A percentile compares a stretch with the other conserved stretches of the same genome.
Conservation (phyloP, 2,797 vertebrate species). For the Mormyrops boulengeri region DNA sequence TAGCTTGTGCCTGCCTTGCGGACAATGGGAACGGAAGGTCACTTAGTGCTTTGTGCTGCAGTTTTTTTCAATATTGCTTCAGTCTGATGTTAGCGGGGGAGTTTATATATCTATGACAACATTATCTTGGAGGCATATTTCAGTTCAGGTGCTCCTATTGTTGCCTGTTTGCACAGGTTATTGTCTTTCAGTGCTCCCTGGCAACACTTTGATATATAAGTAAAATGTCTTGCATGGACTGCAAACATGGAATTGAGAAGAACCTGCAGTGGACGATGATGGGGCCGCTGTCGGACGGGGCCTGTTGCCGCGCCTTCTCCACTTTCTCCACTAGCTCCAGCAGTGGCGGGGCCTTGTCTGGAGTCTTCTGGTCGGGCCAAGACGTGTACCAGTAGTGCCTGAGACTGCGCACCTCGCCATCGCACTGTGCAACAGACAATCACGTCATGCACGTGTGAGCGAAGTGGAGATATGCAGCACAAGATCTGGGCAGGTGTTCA, state of each 20-base stretch:
- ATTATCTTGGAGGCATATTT: background rate
- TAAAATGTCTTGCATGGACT: background rate
- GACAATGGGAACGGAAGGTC: background rate
- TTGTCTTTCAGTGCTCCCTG: background rate
- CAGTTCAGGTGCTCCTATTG: background rate
- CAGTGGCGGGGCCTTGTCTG: constrained; percentile 90
- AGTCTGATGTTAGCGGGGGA: background rate
- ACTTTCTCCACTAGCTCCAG: constrained; percentile 91
- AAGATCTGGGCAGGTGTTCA: background rate
- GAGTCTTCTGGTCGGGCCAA: constrained; percentile 98
- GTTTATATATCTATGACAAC: background rate
- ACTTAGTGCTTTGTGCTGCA: background rate
- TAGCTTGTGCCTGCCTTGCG: background rate
- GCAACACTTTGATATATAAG: background rate
- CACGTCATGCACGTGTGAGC: background rate
- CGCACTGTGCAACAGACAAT: constrained; percentile 55
- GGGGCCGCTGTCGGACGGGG: constrained; percentile 71
- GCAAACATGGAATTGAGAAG: background rate
- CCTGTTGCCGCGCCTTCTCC: constrained; percentile 75
- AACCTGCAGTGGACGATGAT: constrained; percentile 97
- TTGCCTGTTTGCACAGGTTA: background rate
- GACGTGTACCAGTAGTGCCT: constrained; percentile 98
- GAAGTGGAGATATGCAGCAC: background rate
- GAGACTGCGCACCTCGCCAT: constrained; percentile 76
- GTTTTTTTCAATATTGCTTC: background rate